Evolutionary conservation across 2,113 vertebrate genomes (phyloP), one percentile per base, ranked within the genome.

Genomic region (Hepsetus odoe): DNA sequence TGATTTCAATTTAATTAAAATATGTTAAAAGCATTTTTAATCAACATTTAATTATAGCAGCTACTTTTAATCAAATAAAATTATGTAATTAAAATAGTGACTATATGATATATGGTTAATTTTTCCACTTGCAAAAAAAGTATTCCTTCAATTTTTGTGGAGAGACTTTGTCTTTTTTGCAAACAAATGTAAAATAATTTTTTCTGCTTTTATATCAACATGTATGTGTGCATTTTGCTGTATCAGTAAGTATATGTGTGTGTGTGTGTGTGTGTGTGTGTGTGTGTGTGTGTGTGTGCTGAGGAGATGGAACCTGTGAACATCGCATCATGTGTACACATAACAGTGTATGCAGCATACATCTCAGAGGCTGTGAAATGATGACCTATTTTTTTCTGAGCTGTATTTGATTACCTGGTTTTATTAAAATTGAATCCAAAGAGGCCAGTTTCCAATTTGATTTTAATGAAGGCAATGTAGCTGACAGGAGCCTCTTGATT

Each of bases 361-460:
- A 89, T 87, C 84, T 83, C 86, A 71, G 77, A 80, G 81, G 76
- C 85, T 80, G 78, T 85, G 83, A 89, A 89, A 91, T 82, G 85
- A 91, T 91, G 87, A 91, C 89, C 90, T 88, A 85, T 90, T 92
- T 90, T 86, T 83, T 91, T 86, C 6, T 84, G 88, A 87, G 85
- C 86, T 49, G 84, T 85, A 87, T 93, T 91, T 92, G 92, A 92
- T 94, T 90, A 92, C 87, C 86, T 89, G 87, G 82, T 92, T 92
- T 92, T 93, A 93, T 92, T 92, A 92, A 92, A 92, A 91, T 90
- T 90, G 88, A 85, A 92, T 91, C 89, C 90, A 88, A 90, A 93
- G 91, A 92, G 89, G 88, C 82, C 83, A 80, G 84, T 88, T 72
- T 75, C 83, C 75, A 85, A 89, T 93, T 90, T 90, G 89, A 91